Evolutionary conservation across 2,113 vertebrate species (phyloP).

Genomic region (Pluvialis apricaria): DNA sequence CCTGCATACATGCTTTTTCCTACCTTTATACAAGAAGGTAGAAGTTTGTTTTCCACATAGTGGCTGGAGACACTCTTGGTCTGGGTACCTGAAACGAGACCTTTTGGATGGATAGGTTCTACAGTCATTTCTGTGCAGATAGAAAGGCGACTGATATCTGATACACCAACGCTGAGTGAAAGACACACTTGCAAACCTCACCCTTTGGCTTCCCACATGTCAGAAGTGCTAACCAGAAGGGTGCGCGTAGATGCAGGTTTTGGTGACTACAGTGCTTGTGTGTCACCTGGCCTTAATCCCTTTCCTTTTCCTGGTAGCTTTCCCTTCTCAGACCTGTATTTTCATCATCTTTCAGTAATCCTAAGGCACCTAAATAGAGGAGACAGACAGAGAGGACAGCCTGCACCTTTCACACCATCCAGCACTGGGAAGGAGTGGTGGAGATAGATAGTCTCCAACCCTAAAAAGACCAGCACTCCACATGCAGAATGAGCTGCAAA

Average conservation of each 20-base stretch:
- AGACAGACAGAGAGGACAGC: background rate
- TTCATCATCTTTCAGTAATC: background rate
- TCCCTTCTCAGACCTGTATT: background rate
- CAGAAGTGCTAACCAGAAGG: background rate
- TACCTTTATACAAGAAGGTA: background rate
- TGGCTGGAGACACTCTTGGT: background rate
- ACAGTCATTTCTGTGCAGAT: background rate
- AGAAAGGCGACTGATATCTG: accelerated
- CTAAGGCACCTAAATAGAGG: background rate
- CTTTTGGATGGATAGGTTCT: background rate
- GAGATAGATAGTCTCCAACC: background rate
- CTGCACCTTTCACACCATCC: no score
- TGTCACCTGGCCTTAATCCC: background rate
- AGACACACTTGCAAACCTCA: background rate
- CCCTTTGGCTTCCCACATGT: accelerated
- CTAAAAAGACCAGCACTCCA: background rate
- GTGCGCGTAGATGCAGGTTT: accelerated
- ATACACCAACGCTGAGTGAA: background rate
- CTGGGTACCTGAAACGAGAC: background rate
- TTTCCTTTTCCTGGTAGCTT: background rate
- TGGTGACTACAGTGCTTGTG: background rate
- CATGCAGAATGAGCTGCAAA: accelerated
- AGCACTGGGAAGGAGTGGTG: background rate
- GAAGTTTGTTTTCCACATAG: background rate
- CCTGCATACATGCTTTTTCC: accelerated